Evolutionary conservation across 2,888 invertebrate species (phyloP).

Genomic region (Abscondita cerata): DNA sequence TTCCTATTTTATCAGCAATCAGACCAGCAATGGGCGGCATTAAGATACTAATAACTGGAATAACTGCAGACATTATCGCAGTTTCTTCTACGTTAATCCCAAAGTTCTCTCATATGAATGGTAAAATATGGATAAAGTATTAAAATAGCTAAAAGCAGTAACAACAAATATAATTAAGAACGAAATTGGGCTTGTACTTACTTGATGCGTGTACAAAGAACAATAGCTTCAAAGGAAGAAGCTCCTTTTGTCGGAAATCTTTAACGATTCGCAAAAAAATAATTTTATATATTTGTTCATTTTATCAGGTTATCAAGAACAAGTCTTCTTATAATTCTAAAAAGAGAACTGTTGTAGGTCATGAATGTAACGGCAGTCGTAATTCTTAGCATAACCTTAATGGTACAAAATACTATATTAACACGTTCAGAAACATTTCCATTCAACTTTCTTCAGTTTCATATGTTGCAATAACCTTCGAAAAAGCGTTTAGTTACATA

Average conservation of each 20-base stretch:
- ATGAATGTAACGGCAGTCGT: not conserved
- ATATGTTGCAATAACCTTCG: conserved; percentile 3
- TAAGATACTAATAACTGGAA: conserved; percentile 76
- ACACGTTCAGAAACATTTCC: not conserved
- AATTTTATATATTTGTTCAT: conserved; percentile 68
- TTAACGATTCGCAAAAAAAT: conserved; percentile 72
- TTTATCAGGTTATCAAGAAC: conserved; percentile 8
- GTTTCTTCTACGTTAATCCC: conserved; percentile 82
- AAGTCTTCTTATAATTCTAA: conserved; percentile 1
- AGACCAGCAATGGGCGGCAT: conserved; percentile 81
- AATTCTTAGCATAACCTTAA: not conserved
- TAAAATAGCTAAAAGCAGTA: conserved; percentile 66
- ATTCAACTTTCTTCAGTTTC: conserved; percentile 2
- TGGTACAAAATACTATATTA: not conserved
- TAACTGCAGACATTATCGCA: conserved; percentile 80
- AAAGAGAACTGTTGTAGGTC: conserved; percentile 1
- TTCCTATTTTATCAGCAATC: conserved; percentile 80
- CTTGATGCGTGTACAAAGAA: conserved; percentile 82
- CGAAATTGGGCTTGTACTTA: conserved; percentile 60
- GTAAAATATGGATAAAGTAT: conserved; percentile 82
- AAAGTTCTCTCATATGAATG: conserved; percentile 79
- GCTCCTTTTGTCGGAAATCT: conserved; percentile 74
- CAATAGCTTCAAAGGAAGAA: conserved; percentile 75
- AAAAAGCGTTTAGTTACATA: conserved; percentile 1
- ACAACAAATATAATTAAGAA: not conserved